A percentile compares a stretch with the other conserved stretches of the same genome.
These are phyloP conservation scores for Thera obeliscata DNA, from an alignment of 2,888 invertebrate genomes.

Conservation along the genomic window DNA sequence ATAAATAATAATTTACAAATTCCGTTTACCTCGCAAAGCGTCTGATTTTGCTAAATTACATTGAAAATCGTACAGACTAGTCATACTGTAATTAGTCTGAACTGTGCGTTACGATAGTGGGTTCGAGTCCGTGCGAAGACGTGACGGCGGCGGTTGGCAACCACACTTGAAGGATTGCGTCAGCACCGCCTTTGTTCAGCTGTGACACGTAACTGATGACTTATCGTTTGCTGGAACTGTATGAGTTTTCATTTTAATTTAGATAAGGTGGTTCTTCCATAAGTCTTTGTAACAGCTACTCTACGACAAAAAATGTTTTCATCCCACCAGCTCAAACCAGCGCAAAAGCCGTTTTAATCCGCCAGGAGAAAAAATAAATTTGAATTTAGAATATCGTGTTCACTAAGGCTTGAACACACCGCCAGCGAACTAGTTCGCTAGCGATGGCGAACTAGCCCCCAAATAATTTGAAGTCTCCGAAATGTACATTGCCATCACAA, in stretches of 20 bases:
- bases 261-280: background rate
- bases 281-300: background rate
- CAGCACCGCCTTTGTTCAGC: constrained; percentile 44
- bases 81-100: background rate
- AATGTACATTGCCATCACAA: too few species aligned
- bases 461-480: too few species aligned
- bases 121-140: constrained; percentile 32
- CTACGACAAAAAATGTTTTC: background rate
- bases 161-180: constrained; percentile 39
- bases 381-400: too few species aligned
- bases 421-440: too few species aligned
- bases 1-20: too few species aligned
- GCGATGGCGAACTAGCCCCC: too few species aligned
- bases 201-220: constrained; percentile 10
- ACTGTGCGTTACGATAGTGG: background rate
- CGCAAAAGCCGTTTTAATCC: too few species aligned
- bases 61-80: background rate
- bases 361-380: too few species aligned
- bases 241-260: background rate
- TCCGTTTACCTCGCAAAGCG: too few species aligned
- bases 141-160: constrained; percentile 41
- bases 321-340: too few species aligned
- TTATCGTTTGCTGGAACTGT: constrained; percentile 8
- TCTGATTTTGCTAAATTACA: too few species aligned
- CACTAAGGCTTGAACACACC: too few species aligned